Conservation (phyloP, 2,888 invertebrate species). For the Mimachlamys varia region DNA sequence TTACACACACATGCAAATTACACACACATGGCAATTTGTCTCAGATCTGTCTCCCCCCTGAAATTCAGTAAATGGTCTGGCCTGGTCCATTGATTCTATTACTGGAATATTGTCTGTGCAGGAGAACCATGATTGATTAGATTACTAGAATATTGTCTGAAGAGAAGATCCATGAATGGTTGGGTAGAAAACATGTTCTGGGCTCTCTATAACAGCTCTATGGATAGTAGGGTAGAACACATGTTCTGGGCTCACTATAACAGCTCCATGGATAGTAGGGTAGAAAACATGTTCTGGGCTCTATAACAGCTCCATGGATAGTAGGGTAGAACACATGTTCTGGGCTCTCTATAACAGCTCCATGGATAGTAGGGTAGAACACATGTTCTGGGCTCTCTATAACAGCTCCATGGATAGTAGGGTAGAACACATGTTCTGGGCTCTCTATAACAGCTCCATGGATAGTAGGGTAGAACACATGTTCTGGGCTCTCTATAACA, state of each 20-base stretch:
- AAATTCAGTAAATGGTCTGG: not conserved
- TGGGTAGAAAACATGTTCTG: not conserved
- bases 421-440: not conserved
- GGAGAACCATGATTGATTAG: not conserved
- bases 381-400: not conserved
- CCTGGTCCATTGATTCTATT: not conserved
- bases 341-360: not conserved
- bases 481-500: not conserved
- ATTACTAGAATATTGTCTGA: not conserved
- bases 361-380: not conserved
- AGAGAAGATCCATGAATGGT: not conserved
- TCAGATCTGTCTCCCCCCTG: not conserved
- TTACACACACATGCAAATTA: constrained; percentile 4
- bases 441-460: not conserved
- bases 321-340: not conserved
- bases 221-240: not conserved
- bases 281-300: not conserved
- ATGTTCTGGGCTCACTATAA: not conserved
- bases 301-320: not conserved
- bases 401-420: not conserved
- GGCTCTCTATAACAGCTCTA: not conserved
- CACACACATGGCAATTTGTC: not conserved
- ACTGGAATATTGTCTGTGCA: not conserved
- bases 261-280: not conserved
- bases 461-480: not conserved